These are phyloP conservation scores for Dynastes grantii DNA, from an alignment of 2,888 invertebrate species.

Conservation along the genomic window DNA sequence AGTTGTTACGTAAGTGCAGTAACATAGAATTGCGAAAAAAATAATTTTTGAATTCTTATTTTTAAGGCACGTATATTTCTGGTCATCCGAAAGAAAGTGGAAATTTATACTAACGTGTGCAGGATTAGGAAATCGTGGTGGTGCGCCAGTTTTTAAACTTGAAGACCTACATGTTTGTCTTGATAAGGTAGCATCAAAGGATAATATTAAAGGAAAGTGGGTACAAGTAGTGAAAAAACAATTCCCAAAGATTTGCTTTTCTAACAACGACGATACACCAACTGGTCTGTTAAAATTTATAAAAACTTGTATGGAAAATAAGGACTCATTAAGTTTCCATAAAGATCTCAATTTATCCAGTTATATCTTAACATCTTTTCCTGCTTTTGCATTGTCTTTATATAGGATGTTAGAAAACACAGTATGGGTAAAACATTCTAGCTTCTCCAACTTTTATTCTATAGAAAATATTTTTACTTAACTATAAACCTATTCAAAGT, in stretches of 20 bases:
- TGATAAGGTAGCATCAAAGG: conserved; percentile 62
- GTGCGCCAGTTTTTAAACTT: conserved; percentile 60
- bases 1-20: conserved; percentile 65
- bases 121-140: conserved; percentile 62
- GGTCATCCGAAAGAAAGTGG: conserved; percentile 66
- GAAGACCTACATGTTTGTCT: conserved; percentile 63
- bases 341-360: conserved; percentile 58
- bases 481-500: background rate
- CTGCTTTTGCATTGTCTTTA: conserved; percentile 65
- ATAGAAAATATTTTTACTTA: conserved; percentile 53
- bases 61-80: conserved; percentile 66
- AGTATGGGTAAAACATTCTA: conserved; percentile 65
- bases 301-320: conserved; percentile 56
- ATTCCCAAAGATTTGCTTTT: conserved; percentile 60
- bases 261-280: conserved; percentile 63
- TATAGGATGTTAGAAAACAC: conserved; percentile 67
- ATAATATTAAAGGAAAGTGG: conserved; percentile 67
- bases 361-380: conserved; percentile 65
- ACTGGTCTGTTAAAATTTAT: conserved; percentile 67
- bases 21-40: background rate
- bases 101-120: conserved; percentile 67
- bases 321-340: conserved; percentile 44
- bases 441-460: conserved; percentile 60
- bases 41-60: background rate
- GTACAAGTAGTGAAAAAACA: conserved; percentile 62